Conservation (phyloP, 2,888 invertebrate genomes). For the Hylaea fasciaria region DNA sequence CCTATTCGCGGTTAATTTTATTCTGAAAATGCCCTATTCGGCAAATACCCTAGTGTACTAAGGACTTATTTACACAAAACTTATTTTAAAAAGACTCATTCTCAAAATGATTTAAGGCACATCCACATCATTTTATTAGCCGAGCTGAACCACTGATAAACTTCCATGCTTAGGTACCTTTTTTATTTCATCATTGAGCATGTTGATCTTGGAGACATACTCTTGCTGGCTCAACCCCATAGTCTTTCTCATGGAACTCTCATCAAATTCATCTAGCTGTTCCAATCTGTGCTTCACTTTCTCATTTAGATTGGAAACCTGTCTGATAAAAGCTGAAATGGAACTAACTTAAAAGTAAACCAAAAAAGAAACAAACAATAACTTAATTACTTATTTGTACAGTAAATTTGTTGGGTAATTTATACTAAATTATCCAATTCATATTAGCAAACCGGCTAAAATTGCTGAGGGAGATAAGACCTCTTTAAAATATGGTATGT, state of each 20-base stretch:
- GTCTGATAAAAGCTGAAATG: conserved; percentile 90
- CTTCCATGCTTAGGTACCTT: conserved; percentile 70
- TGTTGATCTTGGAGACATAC: conserved; percentile 94
- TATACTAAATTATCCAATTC: too few relatives aligned
- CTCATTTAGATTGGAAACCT: conserved; percentile 92
- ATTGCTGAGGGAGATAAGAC: too few relatives aligned
- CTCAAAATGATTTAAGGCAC: too few relatives aligned
- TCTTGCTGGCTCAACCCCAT: conserved; percentile 96
- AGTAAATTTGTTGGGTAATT: neutral
- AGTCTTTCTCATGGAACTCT: conserved; percentile 93
- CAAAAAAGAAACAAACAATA: conserved; percentile 50
- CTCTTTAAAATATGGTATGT: too few relatives aligned
- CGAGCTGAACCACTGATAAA: too few relatives aligned
- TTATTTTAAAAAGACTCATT: too few relatives aligned
- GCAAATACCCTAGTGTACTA: too few relatives aligned
- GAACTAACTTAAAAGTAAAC: conserved; percentile 78
- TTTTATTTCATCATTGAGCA: conserved; percentile 95
- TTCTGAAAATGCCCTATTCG: too few relatives aligned
- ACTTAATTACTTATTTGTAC: neutral
- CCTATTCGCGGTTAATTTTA: too few relatives aligned
- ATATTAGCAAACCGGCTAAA: too few relatives aligned
- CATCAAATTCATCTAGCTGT: conserved; percentile 97
- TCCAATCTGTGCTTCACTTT: conserved; percentile 96
- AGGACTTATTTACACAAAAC: too few relatives aligned
- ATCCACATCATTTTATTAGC: too few relatives aligned